These are phyloP conservation scores for Andrena fulva DNA, from an alignment of 2,888 invertebrate genomes.

Conservation along the genomic window DNA sequence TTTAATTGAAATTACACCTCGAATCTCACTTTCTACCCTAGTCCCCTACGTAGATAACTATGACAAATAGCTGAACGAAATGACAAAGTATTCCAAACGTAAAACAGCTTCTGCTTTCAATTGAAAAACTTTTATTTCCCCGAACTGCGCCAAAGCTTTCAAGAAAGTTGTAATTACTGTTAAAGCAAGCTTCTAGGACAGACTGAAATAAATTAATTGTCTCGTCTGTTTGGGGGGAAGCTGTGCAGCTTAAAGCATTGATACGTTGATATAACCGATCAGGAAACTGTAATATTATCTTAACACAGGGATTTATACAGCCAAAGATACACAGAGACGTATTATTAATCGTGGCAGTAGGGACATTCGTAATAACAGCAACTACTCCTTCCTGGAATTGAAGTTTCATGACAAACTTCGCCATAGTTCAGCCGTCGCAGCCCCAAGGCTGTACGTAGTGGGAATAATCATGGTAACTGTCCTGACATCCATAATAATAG, in stretches of 20 bases:
- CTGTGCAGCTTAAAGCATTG: background rate
- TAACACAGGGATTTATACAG: background rate
- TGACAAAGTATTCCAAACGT: background rate
- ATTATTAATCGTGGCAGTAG: conserved; percentile 20
- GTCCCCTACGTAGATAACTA: no score
- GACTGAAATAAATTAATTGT: background rate
- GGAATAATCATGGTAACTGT: conserved; percentile 24
- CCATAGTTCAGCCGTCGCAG: conserved; percentile 17
- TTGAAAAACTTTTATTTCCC: no score
- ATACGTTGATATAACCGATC: background rate
- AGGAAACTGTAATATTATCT: background rate
- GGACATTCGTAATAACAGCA: conserved; percentile 9
- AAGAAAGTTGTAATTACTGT: no score
- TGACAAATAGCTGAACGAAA: no score
- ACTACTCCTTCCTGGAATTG: conserved; percentile 13
- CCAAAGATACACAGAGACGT: background rate
- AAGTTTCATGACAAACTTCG: conserved; percentile 29
- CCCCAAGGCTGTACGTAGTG: conserved; percentile 18
- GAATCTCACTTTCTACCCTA: background rate
- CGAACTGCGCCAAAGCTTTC: no score
- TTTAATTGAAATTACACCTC: background rate
- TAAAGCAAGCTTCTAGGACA: no score
- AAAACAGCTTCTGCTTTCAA: background rate
- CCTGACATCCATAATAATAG: conserved; percentile 19
- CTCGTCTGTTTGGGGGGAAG: background rate